Conservation (phyloP, 2,113 vertebrate species). For the Peucedramus taeniatus region DNA sequence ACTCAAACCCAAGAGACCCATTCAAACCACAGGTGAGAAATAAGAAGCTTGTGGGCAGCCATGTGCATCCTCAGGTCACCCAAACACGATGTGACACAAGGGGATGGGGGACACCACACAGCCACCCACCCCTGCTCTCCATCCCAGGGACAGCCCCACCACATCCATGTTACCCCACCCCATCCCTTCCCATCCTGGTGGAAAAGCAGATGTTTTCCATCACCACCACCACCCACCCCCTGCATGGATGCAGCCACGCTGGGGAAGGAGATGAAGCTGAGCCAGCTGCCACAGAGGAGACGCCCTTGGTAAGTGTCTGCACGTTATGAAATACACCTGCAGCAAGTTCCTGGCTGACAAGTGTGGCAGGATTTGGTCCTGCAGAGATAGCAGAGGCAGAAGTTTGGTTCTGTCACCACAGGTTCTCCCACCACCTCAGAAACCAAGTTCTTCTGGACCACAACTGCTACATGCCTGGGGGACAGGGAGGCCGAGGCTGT, state of each 20-base stretch:
- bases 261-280: not conserved
- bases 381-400: not conserved
- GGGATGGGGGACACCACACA: not conserved
- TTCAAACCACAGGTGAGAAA: not conserved
- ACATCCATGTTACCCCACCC: accelerated
- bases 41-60: not conserved
- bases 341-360: not conserved
- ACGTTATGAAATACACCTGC: not conserved
- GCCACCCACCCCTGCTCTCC: not conserved
- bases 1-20: accelerated
- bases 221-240: not conserved
- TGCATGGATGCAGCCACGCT: accelerated
- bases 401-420: not conserved
- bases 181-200: not conserved
- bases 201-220: not conserved
- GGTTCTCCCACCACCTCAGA: not conserved
- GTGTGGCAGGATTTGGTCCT: not conserved
- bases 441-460: not conserved
- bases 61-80: accelerated
- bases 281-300: not conserved
- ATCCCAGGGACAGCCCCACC: not conserved
- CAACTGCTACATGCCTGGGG: accelerated
- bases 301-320: not conserved
- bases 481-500: not conserved
- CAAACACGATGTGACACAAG: accelerated